Conservation (phyloP, 2,888 invertebrate species). For the Drosophila imparisetae region DNA sequence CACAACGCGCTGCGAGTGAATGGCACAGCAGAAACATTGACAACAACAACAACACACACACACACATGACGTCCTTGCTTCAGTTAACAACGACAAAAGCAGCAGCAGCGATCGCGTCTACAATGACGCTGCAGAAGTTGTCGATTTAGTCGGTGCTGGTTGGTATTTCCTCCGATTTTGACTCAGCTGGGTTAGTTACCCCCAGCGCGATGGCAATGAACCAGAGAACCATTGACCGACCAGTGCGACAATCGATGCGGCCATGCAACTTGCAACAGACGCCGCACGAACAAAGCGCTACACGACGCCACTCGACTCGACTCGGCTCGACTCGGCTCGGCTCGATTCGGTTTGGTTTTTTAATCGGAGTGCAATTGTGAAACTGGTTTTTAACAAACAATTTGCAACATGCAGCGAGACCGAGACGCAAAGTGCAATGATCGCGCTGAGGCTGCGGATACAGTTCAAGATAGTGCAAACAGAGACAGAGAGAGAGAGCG, state of each 20-base stretch:
- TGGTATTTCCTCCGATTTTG: slow-evolving; percentile 64
- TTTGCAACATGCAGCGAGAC: slow-evolving; percentile 59
- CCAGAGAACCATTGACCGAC: slow-evolving; percentile 85
- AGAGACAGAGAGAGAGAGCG: neutral
- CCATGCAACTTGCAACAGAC: slow-evolving; percentile 69
- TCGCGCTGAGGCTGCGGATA: slow-evolving; percentile 67
- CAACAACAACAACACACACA: slow-evolving; percentile 1
- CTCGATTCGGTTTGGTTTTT: slow-evolving; percentile 1
- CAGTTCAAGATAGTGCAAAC: slow-evolving; percentile 27
- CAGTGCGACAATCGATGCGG: slow-evolving; percentile 55
- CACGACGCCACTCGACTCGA: slow-evolving; percentile 17
- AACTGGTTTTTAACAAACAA: slow-evolving; percentile 68
- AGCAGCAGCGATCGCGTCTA: slow-evolving; percentile 27
- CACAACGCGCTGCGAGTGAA: slow-evolving; percentile 46
- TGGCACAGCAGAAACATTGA: slow-evolving; percentile 48
- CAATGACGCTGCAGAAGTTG: slow-evolving; percentile 70
- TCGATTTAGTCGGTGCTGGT: slow-evolving; percentile 36
- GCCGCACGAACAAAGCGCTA: slow-evolving; percentile 36
- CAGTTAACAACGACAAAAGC: slow-evolving; percentile 51
- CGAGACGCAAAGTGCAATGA: slow-evolving; percentile 74
- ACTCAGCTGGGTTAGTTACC: slow-evolving; percentile 83
- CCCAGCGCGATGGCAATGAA: slow-evolving; percentile 85
- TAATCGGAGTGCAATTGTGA: slow-evolving; percentile 21
- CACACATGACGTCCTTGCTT: slow-evolving; percentile 71
- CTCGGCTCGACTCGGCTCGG: slow-evolving; percentile 3